Evolutionary conservation across 2,113 vertebrate genomes (phyloP), one percentile per base, ranked within the genome.

Genomic region (Catharus fuscescens): DNA sequence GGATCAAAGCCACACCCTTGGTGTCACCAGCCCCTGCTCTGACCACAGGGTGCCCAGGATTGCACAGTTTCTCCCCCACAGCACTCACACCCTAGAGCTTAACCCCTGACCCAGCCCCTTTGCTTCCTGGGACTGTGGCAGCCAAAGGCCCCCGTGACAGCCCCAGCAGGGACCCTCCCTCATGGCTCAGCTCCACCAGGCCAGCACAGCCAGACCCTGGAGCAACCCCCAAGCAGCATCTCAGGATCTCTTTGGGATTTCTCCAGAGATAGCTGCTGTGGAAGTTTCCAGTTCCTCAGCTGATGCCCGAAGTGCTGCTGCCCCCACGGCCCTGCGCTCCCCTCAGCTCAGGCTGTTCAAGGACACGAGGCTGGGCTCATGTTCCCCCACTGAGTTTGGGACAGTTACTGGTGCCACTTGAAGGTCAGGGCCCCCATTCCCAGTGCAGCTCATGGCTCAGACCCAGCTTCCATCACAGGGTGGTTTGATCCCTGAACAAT

Each of bases 401-500:
- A 80, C 56, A 73, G 73, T 26, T 36, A 44, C 65, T 67, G 45
- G 90, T 85, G 95, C 57, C 87, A 78, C 57, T 76, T 91, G 66
- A 59, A 93, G 93, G 80, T 78, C 78, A 71, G 3, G 3, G 38
- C 23, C 61, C 90, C 91, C 61, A 71, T 79, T 84, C 48, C 21
- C 26, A 8, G 86, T 74, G 84, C 93, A 92, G 84, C 31, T 84
- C 65, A 36, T 67, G 87, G 90, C 87, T 94, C 80, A 23, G 40
- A 21, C 34, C 57, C 80, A 54, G 80, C 83, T 88, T 29, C 72
- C 65, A 81, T 81, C 84, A 74, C 69, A 76, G 69, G 65, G 59
- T 1, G 47, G 86, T 77, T 80, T 80, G 91, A 84, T 78, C 87
- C 5, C 6, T 2, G 42, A 69, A 52, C 28, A 32, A 8, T 4